Conservation (phyloP, 2,888 invertebrate genomes). For the Aphodius sticticus region DNA sequence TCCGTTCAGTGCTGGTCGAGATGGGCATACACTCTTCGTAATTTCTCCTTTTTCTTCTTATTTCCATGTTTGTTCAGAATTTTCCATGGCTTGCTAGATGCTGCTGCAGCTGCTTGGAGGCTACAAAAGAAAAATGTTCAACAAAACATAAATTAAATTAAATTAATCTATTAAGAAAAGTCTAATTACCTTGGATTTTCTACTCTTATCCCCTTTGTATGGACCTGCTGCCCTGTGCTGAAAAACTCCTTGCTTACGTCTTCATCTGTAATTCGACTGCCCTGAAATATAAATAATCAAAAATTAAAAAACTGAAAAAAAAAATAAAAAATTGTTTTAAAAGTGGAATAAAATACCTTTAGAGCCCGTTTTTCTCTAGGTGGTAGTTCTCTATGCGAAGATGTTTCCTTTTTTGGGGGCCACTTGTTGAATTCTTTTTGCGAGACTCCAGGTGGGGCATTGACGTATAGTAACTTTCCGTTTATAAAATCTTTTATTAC, state of each 20-base stretch:
- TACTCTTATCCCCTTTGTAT: constrained; percentile 50
- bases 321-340: constrained; percentile 23
- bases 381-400: constrained; percentile 62
- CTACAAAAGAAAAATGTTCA: not conserved
- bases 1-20: constrained; percentile 77
- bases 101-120: not conserved
- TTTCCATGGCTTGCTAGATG: constrained; percentile 76
- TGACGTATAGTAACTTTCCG: constrained; percentile 84
- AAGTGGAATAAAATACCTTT: constrained; percentile 56
- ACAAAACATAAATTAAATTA: not conserved
- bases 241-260: constrained; percentile 74
- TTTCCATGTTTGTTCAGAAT: constrained; percentile 85
- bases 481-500: constrained; percentile 92
- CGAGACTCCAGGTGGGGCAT: constrained; percentile 77
- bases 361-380: constrained; percentile 65
- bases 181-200: constrained; percentile 28
- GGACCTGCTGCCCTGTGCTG: constrained; percentile 53
- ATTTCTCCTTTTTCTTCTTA: constrained; percentile 90
- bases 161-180: no score
- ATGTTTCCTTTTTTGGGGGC: constrained; percentile 59
- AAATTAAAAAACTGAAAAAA: constrained; percentile 28
- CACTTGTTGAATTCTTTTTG: constrained; percentile 71
- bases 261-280: constrained; percentile 56
- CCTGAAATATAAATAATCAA: constrained; percentile 41
- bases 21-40: constrained; percentile 84